These are phyloP conservation scores for Eurystomus gularis DNA, from an alignment of 2,113 vertebrate species.

Conservation along the genomic window DNA sequence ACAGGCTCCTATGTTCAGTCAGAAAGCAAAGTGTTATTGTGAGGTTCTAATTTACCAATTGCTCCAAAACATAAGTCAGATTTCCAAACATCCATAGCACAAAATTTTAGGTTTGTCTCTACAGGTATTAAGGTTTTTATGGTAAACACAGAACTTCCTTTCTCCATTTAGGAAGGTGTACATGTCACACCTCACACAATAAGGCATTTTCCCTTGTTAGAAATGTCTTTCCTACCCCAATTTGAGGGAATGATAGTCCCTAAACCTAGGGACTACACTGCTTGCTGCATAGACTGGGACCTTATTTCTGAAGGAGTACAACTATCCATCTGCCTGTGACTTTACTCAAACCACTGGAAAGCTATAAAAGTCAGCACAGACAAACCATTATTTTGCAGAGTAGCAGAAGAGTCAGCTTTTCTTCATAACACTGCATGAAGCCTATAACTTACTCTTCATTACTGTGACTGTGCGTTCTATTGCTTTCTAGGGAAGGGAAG, in stretches of 20 bases:
- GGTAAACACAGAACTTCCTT: background rate
- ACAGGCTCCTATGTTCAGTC: background rate
- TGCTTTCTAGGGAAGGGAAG: constrained; percentile 20
- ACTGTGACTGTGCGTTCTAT: background rate
- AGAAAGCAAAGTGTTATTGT: background rate
- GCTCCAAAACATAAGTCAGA: background rate
- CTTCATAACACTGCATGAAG: background rate
- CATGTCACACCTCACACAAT: background rate
- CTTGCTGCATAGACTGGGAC: background rate
- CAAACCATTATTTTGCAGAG: background rate
- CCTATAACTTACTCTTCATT: background rate
- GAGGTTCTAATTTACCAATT: background rate
- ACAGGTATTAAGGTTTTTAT: background rate
- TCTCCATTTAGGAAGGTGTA: background rate
- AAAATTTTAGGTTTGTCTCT: background rate
- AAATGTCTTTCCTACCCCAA: background rate
- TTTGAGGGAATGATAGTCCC: background rate
- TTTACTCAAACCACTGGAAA: background rate
- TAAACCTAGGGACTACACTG: background rate
- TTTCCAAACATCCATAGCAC: background rate
- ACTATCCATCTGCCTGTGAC: background rate
- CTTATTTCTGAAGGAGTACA: background rate
- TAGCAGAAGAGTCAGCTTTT: background rate
- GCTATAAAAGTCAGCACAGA: background rate
- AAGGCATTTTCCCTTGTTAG: background rate